Evolutionary conservation across 1,140 invertebrate genomes (phyloP).

Genomic region (Bathynomus jamesi): DNA sequence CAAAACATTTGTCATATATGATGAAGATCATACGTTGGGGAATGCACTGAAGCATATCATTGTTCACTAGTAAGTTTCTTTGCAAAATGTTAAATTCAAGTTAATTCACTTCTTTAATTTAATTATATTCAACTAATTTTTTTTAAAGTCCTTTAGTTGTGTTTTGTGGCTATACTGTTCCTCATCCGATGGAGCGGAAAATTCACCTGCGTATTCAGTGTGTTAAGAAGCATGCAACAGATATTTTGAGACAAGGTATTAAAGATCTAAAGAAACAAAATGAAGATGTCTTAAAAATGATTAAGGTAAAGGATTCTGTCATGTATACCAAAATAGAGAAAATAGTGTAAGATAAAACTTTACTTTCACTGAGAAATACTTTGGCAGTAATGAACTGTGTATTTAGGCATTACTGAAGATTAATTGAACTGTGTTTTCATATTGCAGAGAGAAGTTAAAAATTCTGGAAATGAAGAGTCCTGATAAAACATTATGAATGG

Average conservation of each 20-base stretch:
- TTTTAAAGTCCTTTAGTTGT: conserved; percentile 23
- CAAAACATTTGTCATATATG: conserved; percentile 30
- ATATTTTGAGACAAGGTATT: conserved; percentile 14
- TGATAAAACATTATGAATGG: no score
- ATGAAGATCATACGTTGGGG: conserved; percentile 30
- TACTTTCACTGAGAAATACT: no score
- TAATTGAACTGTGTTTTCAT: no score
- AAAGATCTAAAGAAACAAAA: conserved; percentile 25
- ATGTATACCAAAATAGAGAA: no score
- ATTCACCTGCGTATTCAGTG: conserved; percentile 30
- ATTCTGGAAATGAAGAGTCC: no score
- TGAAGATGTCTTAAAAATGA: conserved; percentile 20
- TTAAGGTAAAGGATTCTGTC: no score
- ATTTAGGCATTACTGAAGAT: no score
- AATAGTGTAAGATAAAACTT: no score
- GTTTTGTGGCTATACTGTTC: conserved; percentile 31
- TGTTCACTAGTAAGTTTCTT: conserved; percentile 16
- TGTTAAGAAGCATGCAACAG: conserved; percentile 10
- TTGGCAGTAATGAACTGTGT: no score
- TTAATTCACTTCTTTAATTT: not conserved
- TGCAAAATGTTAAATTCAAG: conserved; percentile 7
- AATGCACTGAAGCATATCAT: conserved; percentile 30
- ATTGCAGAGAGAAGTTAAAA: no score
- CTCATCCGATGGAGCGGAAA: conserved; percentile 31
- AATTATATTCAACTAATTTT: no score